Conservation (phyloP, 1,140 invertebrate species). For the Venustaconcha ellipsiformis region DNA sequence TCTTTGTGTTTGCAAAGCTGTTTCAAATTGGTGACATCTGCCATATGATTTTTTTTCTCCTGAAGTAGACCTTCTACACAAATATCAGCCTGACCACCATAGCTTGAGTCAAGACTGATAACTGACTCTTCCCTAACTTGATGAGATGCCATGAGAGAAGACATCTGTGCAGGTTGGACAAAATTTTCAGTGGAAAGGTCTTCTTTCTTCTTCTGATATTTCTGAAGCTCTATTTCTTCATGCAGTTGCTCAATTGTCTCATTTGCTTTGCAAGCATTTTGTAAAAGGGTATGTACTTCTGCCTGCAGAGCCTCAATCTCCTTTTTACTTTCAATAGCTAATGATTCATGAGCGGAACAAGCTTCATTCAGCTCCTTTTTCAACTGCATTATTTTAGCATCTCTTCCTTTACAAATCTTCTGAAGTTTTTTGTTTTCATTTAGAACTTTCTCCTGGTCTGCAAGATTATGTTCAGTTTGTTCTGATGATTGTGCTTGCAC, state of each 20-base stretch:
- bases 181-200: too few relatives aligned
- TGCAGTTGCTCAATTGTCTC: neutral
- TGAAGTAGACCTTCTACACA: neutral
- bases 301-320: too few relatives aligned
- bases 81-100: too few relatives aligned
- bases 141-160: too few relatives aligned
- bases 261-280: slow-evolving; percentile 3
- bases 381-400: slow-evolving; percentile 24
- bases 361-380: slow-evolving; percentile 29
- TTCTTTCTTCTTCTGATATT: too few relatives aligned
- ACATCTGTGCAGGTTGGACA: too few relatives aligned
- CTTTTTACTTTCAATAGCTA: slow-evolving; percentile 23
- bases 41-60: slow-evolving; percentile 9
- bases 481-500: too few relatives aligned
- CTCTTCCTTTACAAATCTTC: slow-evolving; percentile 26
- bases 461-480: too few relatives aligned
- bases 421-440: slow-evolving; percentile 29
- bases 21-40: slow-evolving; percentile 36
- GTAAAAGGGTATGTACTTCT: too few relatives aligned
- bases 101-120: too few relatives aligned
- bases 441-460: slow-evolving; percentile 5
- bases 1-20: slow-evolving; percentile 44
- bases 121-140: too few relatives aligned
- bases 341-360: neutral
- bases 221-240: slow-evolving; percentile 4